Evolutionary conservation across 2,113 vertebrate genomes (phyloP), one percentile per base, ranked within the genome.

Genomic region (Lonchura striata): DNA sequence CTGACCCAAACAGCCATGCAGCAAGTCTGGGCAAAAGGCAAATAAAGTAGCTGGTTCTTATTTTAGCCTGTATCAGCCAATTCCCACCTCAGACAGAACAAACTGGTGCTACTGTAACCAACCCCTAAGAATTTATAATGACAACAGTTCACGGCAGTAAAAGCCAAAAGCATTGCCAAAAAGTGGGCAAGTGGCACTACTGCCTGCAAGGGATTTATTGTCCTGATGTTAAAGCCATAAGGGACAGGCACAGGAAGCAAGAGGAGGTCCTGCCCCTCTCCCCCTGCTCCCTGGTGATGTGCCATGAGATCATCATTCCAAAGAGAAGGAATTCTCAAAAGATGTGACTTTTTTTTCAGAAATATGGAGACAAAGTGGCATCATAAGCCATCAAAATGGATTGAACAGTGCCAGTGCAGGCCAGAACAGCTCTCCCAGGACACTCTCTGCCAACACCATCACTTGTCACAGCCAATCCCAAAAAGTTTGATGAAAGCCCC

Each of bases 351-450:
- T 49, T 49, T n/a, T 61, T 68, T 24, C 41, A 81, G 69, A 68
- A 76, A 59, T 2, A 28, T 0, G 3, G 57, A 72, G 33, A 30
- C 3, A 0, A 42, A 41, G 22, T 2, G 17, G 42, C 3, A 5
- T 7, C 16, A 2, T 2, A 7, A 78, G 54, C 8, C 69, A 47
- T 31, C 13, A 33, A 27, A 53, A 27, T 0, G 12, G 13, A 19
- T 7, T 39, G 56, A 60, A 6, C 28, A 7, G 33, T 15, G 64
- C 53, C 42, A 44, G 33, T 21, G 21, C 56, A 28, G 19, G 37
- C 27, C 44, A 35, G 86, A 8, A 4, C 2, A 9, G 9, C 22
- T 30, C 46, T 15, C 24, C 20, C 57, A 41, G 35, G 30, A 50
- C 12, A 10, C 10, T 2, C 21, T 10, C 77, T n/a, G 41, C 27